These are phyloP conservation scores for Nautilus pompilius DNA, from an alignment of 1,140 invertebrate species.

Conservation along the genomic window DNA sequence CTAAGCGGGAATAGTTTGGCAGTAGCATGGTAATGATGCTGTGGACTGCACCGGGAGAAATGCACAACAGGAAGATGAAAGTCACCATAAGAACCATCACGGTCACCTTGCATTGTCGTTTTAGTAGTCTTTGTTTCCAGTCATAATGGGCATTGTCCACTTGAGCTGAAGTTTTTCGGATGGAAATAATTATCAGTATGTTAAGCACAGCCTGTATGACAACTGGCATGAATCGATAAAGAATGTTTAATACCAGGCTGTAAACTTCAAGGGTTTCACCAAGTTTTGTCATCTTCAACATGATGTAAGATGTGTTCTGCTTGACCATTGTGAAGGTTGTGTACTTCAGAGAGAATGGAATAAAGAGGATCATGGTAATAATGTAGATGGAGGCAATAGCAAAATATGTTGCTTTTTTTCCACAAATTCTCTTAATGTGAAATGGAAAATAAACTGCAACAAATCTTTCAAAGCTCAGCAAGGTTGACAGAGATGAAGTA, in stretches of 20 bases:
- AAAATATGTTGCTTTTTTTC: constrained; percentile 24
- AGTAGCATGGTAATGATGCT: constrained; percentile 23
- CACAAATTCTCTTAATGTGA: constrained; percentile 33
- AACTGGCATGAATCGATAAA: constrained; percentile 37
- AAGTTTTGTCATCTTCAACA: constrained; percentile 21
- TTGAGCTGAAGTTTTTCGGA: constrained; percentile 26
- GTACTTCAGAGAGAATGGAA: constrained; percentile 40
- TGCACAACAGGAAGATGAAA: constrained; percentile 37
- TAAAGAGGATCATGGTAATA: constrained; percentile 30
- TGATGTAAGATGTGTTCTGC: constrained; percentile 7
- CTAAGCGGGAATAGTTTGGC: constrained; percentile 26
- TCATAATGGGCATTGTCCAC: too few species aligned
- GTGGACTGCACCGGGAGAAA: constrained; percentile 40
- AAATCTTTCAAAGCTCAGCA: constrained; percentile 39
- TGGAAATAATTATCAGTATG: constrained; percentile 26
- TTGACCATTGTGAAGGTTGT: constrained; percentile 9
- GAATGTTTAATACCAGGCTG: constrained; percentile 30
- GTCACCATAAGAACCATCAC: constrained; percentile 41
- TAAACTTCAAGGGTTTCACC: constrained; percentile 30
- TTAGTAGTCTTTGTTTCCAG: not conserved
- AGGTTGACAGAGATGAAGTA: constrained; percentile 34
- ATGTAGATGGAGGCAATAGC: constrained; percentile 31
- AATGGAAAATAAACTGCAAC: constrained; percentile 43
- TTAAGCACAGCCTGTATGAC: constrained; percentile 32
- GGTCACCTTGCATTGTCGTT: constrained; percentile 20